Base-by-base conservation (phyloP, 2,888 invertebrate genomes). In the Meganola albula region DNA sequence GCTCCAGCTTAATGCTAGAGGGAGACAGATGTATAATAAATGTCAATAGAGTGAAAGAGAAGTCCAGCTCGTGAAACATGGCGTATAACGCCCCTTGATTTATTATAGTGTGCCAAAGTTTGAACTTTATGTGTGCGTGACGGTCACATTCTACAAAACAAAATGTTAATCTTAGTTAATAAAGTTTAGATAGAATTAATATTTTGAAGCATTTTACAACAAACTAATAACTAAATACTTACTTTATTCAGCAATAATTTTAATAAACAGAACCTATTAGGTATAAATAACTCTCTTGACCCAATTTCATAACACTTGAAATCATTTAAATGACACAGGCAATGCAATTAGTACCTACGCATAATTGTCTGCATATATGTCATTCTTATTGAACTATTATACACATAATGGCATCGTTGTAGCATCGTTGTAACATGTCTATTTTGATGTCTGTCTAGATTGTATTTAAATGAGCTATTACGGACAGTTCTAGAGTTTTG, bases 81-180 rank as follows among this genome's bases (percentile, higher is more conserved):
- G 87, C 86, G 86, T 76, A 87, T 82, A 84, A 85, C 87, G 85
- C 86, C 85, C 83, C 85, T 82, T 86, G 85, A 87, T 87, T 87
- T 84, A 87, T 86, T 68, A 70, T 75, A 74, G 74, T 77, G 74
- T 80, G 82, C 84, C 83, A 80, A 85, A 85, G 76, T 84, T 79
- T 74, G 74, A 77, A 75, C 60, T 77, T 79, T 74, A 75, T 75
- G 79, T 79, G 73, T 77, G 79, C 71, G 77, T 77, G 67, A 73
- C 61, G 68, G 40, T 62, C 65, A 52, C 50, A 50, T 52, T 16
- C 16, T 16, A 5, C 16, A 16, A 16, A 5, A 16, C 16, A 16
- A 16, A 22, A 11, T 29, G 29, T 27, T 18, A 6, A 16, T 16
- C 6, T 16, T 6, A 16, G 6, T 5, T 16, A 16, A 16, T 5